These are phyloP conservation scores for Etia nguti DNA, from an alignment of 2,113 vertebrate genomes.

Conservation along the genomic window DNA sequence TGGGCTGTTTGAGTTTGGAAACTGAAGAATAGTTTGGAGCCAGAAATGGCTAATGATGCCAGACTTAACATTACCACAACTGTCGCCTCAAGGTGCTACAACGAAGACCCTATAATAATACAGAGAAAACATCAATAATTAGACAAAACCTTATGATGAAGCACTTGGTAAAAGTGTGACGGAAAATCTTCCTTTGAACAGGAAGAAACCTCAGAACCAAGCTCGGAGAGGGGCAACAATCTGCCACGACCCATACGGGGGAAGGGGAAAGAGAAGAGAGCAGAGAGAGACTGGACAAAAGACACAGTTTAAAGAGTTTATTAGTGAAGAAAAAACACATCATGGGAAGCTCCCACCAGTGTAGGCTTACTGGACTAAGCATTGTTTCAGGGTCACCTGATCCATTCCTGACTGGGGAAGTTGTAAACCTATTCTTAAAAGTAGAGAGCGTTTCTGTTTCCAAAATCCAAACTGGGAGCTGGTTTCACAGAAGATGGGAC, in stretches of 20 bases:
- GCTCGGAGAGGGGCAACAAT: neutral
- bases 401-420: neutral
- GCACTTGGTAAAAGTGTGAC: neutral
- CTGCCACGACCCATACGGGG: neutral
- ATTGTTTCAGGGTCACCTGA: neutral
- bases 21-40: neutral
- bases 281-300: neutral
- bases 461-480: neutral
- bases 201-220: neutral
- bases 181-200: neutral
- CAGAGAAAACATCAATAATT: neutral
- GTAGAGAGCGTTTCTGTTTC: neutral
- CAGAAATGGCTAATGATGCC: neutral
- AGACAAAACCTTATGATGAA: neutral
- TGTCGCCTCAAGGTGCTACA: neutral
- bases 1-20: neutral
- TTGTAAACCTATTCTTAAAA: neutral
- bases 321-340: neutral
- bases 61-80: neutral
- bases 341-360: neutral
- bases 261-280: neutral
- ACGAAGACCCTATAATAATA: neutral
- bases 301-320: neutral
- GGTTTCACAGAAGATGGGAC: neutral
- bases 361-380: neutral